Evolutionary conservation across 2,113 vertebrate species (phyloP), one percentile per base, ranked within the genome.

Genomic region (Thunnus thynnus): DNA sequence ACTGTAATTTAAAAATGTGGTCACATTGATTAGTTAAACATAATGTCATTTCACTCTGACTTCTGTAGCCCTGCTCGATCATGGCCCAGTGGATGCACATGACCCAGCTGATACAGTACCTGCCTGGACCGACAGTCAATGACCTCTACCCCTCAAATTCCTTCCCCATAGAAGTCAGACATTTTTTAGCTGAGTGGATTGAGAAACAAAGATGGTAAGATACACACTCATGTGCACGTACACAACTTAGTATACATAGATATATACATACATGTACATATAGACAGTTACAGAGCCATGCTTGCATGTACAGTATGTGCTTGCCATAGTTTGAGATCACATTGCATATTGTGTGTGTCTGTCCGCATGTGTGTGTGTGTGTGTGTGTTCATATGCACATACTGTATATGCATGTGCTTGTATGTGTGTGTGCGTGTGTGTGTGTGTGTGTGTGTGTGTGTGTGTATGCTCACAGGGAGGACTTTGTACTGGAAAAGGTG

Each of bases 61-160:
- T 69, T 46, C 55, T 73, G 46, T 72, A 92, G 92, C 58, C 36
- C 82, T 80, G 82, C 67, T 76, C 76, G 52, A 91, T 48, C 72
- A 96, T 96, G 95, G 91, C 94, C 18, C 94, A 93, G 91, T 96
- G 95, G 95, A 51, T 50, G 0, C 90, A 89, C 72, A 91, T 96
- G 88, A 89, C 91, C 67, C 86, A 89, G 69, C 78, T 93, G n/a
- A 76, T 95, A 17, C 90, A 81, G 47, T 66, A 62, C 72, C 90
- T 95, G 44, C 1, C 90, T 41, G 72, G 82, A 22, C 82, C 94
- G 4, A 89, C 76, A 2, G 13, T 95, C 81, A 88, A 56, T 64
- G 83, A 72, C 18, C 93, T 96, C 47, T 96, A 96, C 57, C 94
- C 94, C 11, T 62, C 89, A 2, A 0, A 44, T 4, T 64, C 78